A percentile compares a stretch with the other conserved stretches of the same genome.
These are phyloP conservation scores for Rhinella marina DNA, from an alignment of 2,797 vertebrate species.

Conservation along the genomic window DNA sequence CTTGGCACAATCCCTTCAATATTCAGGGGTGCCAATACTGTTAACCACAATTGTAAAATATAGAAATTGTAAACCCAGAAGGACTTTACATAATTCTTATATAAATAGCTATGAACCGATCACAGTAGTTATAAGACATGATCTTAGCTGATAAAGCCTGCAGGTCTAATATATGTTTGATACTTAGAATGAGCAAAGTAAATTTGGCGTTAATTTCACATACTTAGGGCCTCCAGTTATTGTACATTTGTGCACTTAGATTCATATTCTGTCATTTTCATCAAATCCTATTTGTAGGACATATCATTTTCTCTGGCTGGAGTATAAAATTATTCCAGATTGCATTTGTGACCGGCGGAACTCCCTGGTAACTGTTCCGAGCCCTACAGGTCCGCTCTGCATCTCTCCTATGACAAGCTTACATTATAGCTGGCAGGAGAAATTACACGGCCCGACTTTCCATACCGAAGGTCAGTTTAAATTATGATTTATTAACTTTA, in stretches of 20 bases:
- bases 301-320: constrained; percentile 23
- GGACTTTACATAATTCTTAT: neutral
- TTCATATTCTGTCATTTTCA: constrained; percentile 26
- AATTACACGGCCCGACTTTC: constrained; percentile 6
- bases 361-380: constrained; percentile 15
- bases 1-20: too few species aligned
- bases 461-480: constrained; percentile 29
- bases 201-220: neutral
- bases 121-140: neutral
- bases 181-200: neutral
- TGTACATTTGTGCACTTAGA: constrained; percentile 2
- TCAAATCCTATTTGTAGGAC: constrained; percentile 20
- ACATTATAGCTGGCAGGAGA: constrained; percentile 43
- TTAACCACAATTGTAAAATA: neutral
- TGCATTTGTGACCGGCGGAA: constrained; percentile 19
- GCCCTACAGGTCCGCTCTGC: constrained; percentile 4
- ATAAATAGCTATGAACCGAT: neutral
- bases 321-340: constrained; percentile 39
- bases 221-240: neutral
- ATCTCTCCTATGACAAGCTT: constrained; percentile 9
- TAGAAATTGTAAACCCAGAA: neutral
- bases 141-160: neutral
- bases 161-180: neutral
- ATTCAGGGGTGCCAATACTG: too few species aligned
- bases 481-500: constrained; percentile 35